A percentile compares a stretch with the other conserved stretches of the same genome.
Conservation (phyloP, 2,113 vertebrate genomes). For the Eulacestoma nigropectus region DNA sequence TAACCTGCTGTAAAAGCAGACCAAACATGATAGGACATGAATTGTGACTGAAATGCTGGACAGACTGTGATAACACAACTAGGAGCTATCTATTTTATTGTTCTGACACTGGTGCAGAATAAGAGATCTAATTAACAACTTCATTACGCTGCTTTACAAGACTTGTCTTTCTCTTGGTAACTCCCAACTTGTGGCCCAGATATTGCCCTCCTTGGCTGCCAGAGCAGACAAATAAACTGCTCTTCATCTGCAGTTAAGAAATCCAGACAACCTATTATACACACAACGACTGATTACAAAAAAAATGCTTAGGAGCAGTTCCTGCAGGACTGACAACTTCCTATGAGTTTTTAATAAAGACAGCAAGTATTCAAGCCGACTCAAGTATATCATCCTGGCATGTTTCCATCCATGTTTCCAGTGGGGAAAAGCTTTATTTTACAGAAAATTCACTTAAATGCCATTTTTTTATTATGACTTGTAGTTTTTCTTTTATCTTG, state of each 20-base stretch:
- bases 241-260: not conserved
- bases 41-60: not conserved
- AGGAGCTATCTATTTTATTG: not conserved
- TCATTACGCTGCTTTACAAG: not conserved
- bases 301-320: not conserved
- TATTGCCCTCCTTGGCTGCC: not conserved
- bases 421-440: not conserved
- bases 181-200: not conserved
- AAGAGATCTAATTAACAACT: not conserved
- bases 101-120: not conserved
- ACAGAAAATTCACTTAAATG: not conserved
- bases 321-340: not conserved
- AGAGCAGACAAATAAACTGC: not conserved
- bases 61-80: not conserved
- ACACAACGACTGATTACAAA: not conserved
- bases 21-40: rapidly evolving
- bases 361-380: not conserved
- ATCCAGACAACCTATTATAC: not conserved
- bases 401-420: not conserved
- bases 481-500: not conserved
- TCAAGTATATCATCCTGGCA: not conserved
- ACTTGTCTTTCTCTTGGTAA: not conserved
- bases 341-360: not conserved
- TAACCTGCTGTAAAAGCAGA: not conserved
- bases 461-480: not conserved